Evolutionary conservation across 1,140 invertebrate species (phyloP).

Genomic region (Drosophila takahashii): DNA sequence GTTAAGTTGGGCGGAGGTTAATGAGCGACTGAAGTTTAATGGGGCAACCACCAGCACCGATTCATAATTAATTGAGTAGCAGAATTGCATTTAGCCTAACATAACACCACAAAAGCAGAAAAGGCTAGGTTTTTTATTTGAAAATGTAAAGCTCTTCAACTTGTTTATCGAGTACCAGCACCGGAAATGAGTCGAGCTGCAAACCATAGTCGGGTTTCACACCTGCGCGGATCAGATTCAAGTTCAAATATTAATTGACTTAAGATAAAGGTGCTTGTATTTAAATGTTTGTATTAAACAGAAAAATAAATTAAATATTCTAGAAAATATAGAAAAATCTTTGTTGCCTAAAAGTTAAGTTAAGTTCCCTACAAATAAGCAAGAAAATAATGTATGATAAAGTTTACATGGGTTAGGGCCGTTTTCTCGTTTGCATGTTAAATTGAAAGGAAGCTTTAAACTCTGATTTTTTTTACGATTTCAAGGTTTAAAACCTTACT

Average conservation of each 20-base stretch:
- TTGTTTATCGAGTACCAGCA: neutral
- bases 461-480: too few relatives aligned
- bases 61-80: constrained; percentile 4
- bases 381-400: neutral
- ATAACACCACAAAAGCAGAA: constrained; percentile 9
- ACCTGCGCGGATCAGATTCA: neutral
- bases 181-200: neutral
- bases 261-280: neutral
- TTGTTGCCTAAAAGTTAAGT: neutral
- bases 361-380: neutral
- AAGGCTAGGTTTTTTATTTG: neutral
- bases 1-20: constrained; percentile 1
- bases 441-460: too few relatives aligned
- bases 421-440: too few relatives aligned
- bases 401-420: too few relatives aligned
- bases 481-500: too few relatives aligned
- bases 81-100: neutral
- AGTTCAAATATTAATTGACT: neutral
- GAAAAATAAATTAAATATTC: neutral
- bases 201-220: constrained; percentile 10
- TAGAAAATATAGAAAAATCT: too few relatives aligned
- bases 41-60: constrained; percentile 2
- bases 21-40: constrained; percentile 9
- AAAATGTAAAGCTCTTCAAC: neutral
- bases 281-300: neutral